Conservation (phyloP, 1,140 invertebrate species). For the Nasonia longicornis region DNA sequence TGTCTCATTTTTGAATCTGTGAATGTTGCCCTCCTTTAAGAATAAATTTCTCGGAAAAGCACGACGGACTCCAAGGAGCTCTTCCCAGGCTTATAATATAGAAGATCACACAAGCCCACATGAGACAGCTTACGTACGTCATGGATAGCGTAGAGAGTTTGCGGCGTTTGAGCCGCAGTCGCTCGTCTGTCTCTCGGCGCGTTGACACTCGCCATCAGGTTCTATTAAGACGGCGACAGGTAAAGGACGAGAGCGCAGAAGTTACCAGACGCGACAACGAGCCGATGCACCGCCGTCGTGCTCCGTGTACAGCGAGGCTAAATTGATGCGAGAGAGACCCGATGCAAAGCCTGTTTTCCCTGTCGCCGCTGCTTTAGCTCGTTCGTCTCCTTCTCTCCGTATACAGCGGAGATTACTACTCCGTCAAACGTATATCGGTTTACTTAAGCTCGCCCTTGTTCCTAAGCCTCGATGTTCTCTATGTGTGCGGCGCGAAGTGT, state of each 20-base stretch:
- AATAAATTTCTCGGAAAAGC: background rate
- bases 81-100: background rate
- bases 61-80: background rate
- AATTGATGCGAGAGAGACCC: conserved; percentile 48
- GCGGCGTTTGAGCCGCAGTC: background rate
- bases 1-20: background rate
- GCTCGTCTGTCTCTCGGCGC: background rate
- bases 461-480: background rate
- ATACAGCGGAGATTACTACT: background rate
- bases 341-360: conserved; percentile 54
- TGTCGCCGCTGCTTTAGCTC: conserved; percentile 48
- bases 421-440: conserved; percentile 46
- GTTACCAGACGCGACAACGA: conserved; percentile 22
- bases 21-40: background rate
- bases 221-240: conserved; percentile 28
- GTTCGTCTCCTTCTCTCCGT: background rate
- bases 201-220: conserved; percentile 26
- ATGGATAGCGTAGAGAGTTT: background rate
- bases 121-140: background rate
- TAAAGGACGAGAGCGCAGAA: conserved; percentile 5
- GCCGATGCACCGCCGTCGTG: background rate
- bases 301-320: background rate
- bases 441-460: conserved; percentile 37
- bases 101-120: background rate
- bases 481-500: background rate